Evolutionary conservation across 2,113 vertebrate genomes (phyloP), one percentile per base, ranked within the genome.

Genomic region (Athene cunicularia): DNA sequence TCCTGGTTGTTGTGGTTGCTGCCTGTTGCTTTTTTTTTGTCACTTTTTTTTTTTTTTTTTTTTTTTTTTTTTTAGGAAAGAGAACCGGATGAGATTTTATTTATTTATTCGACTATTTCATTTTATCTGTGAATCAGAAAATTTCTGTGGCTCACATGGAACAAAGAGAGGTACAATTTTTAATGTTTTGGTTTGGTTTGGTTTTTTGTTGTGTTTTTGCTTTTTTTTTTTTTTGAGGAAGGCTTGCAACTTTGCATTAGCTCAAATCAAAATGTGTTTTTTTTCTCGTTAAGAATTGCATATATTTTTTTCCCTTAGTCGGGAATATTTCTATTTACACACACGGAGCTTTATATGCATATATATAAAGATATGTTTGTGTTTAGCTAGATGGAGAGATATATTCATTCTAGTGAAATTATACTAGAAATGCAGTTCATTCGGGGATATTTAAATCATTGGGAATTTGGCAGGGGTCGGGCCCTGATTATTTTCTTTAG

Each of bases 381-480:
- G 86, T 52, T 70, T 53, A 77, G 88, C 80, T 24, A 94, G 94
- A 95, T 95, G 88, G 88, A 95, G 95, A 93, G 96, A 97, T 89
- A 95, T 2, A 39, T 8, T 45, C 88, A 94, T 95, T 94, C 96
- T 64, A 92, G 73, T 33, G 91, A 91, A 95, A 95, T 91, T 86
- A 92, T 39, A 59, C 92, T 64, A 55, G 96, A 93, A 92, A 92
- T 3, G 83, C 80, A 37, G 91, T 91, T 95, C 94, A 85, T 82
- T 87, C 45, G 86, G 93, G 93, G 96, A 92, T 95, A 95, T 95
- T 93, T 94, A 97, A 94, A 95, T 96, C 92, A 5, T 1, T 11
- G 91, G 33, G 72, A 87, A 91, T 96, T 94, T 97, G 96, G 97
- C 97, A 95, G 86, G 94, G 91, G 94, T 95, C 94, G 83, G 88